phyloP scores from a whole-genome alignment of 2,113 vertebrate genomes.

The Barnardius zonarius region DNA sequence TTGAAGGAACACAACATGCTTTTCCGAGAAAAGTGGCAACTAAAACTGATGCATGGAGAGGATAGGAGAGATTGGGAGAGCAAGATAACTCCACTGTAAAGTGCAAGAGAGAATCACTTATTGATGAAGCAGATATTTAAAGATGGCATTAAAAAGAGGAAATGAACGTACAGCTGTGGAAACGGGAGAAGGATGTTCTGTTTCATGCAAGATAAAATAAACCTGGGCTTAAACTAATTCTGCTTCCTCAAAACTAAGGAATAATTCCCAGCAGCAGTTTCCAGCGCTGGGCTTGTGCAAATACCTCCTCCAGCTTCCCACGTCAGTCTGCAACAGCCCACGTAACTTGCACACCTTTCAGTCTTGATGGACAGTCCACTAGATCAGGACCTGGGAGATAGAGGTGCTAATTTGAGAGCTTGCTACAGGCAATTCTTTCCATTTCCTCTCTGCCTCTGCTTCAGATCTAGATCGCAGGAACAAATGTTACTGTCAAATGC shows the following conservation, averaged over 20 bases:
- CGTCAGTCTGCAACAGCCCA: background rate
- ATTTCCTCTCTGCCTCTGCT: conserved; percentile 19
- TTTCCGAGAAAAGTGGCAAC: background rate
- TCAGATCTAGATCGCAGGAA: background rate
- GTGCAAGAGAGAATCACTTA: background rate
- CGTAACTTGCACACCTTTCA: background rate
- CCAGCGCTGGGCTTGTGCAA: background rate
- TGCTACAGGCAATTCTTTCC: conserved; percentile 28
- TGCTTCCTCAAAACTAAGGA: background rate
- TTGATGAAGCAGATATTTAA: background rate
- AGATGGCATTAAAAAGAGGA: background rate
- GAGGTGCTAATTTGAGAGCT: conserved; percentile 39
- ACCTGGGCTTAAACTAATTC: background rate
- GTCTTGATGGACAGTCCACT: background rate
- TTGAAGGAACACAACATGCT: background rate
- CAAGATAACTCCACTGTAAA: background rate
- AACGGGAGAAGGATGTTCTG: background rate
- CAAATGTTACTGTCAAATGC: conserved; percentile 52
- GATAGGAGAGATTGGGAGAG: background rate
- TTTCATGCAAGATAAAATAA: background rate
- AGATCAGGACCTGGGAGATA: background rate
- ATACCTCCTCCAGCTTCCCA: background rate
- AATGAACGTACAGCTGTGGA: background rate
- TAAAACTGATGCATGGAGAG: background rate
- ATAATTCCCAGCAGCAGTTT: background rate